These are phyloP conservation scores for Leiothrix lutea DNA, from an alignment of 2,113 vertebrate genomes.

Conservation along the genomic window DNA sequence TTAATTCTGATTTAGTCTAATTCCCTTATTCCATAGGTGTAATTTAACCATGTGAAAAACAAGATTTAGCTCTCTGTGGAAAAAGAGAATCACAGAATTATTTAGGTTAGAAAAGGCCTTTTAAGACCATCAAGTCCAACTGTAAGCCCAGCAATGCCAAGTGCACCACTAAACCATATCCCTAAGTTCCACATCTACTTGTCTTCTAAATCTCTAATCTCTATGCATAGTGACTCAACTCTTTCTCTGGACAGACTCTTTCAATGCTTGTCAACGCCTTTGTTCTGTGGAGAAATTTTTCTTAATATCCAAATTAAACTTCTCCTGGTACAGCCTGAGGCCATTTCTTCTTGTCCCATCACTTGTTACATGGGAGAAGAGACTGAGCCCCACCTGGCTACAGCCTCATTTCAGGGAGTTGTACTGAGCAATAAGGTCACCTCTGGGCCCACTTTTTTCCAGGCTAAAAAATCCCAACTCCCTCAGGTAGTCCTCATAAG, in stretches of 20 bases:
- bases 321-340: not conserved
- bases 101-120: not conserved
- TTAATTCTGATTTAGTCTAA: not conserved
- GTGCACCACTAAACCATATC: not conserved
- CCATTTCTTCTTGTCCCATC: not conserved
- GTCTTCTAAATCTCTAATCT: not conserved
- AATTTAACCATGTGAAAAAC: not conserved
- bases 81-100: not conserved
- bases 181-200: not conserved
- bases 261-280: not conserved
- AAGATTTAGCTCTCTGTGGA: not conserved
- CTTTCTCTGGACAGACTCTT: not conserved
- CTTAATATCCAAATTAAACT: not conserved
- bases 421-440: fast-evolving
- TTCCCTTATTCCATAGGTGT: not conserved
- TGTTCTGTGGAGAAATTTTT: not conserved
- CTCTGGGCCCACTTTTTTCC: not conserved
- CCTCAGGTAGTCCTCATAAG: not conserved
- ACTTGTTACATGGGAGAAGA: not conserved
- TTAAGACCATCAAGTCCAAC: not conserved
- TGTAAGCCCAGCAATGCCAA: not conserved
- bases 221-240: not conserved
- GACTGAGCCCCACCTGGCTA: fast-evolving
- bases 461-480: not conserved
- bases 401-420: not conserved